A percentile compares a stretch with the other conserved stretches of the same genome.
Conservation (phyloP, 2,888 invertebrate genomes). For the Spilarctia lutea region DNA sequence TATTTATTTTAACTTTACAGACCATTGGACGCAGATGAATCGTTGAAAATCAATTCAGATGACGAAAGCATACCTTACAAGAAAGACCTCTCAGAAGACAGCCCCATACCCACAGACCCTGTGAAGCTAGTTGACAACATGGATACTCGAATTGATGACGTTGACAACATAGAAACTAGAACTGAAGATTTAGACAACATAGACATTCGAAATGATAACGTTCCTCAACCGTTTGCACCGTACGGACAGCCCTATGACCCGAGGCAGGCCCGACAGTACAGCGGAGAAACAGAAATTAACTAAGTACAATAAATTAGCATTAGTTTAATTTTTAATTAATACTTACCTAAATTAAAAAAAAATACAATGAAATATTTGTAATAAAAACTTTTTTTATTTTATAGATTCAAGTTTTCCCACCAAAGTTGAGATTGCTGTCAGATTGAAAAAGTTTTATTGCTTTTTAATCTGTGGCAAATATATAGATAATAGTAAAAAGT, state of each 20-base stretch:
- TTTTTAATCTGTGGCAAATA: not conserved
- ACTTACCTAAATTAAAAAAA: not conserved
- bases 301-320: slow-evolving; percentile 45
- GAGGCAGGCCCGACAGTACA: slow-evolving; percentile 63
- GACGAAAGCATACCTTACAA: slow-evolving; percentile 83
- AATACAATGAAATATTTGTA: not conserved
- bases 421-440: not conserved
- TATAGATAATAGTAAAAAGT: not conserved
- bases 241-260: slow-evolving; percentile 60
- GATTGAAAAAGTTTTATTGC: not conserved
- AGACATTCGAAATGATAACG: slow-evolving; percentile 24
- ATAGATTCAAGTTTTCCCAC: slow-evolving; percentile 3
- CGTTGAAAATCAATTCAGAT: slow-evolving; percentile 77
- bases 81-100: slow-evolving; percentile 76
- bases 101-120: slow-evolving; percentile 73
- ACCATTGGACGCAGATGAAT: slow-evolving; percentile 78
- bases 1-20: slow-evolving; percentile 45
- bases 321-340: not conserved
- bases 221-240: slow-evolving; percentile 53
- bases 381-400: not conserved
- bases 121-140: slow-evolving; percentile 64
- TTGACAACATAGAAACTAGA: slow-evolving; percentile 45
- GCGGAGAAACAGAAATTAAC: slow-evolving; percentile 81
- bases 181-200: slow-evolving; percentile 54
- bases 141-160: slow-evolving; percentile 6